A percentile compares a stretch with the other conserved stretches of the same genome.
phyloP scores from a whole-genome alignment of 2,113 vertebrate species.

The Ciconia stormi region DNA sequence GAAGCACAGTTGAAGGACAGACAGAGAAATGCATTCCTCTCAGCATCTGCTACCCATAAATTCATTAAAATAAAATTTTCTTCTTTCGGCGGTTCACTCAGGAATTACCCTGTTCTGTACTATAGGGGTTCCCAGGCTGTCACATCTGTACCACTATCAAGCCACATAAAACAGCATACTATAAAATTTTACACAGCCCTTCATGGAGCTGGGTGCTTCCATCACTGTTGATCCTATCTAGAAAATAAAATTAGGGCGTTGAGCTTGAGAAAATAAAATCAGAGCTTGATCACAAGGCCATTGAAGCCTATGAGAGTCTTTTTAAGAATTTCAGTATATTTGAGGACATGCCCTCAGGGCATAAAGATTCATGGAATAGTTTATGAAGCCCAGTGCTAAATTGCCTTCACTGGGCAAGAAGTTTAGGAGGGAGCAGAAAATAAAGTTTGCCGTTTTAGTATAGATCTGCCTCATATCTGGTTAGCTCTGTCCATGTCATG shows the following conservation, averaged over 20 bases:
- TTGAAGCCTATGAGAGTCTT: not conserved
- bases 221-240: not conserved
- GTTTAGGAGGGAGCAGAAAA: not conserved
- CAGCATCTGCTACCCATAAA: not conserved
- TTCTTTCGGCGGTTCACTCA: not conserved
- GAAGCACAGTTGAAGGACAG: not conserved
- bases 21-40: not conserved
- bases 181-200: not conserved
- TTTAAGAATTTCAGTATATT: not conserved
- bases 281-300: not conserved
- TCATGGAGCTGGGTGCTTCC: not conserved
- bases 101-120: not conserved
- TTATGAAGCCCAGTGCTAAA: not conserved
- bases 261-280: not conserved
- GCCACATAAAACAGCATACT: rapidly evolving
- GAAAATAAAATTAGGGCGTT: not conserved
- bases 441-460: not conserved
- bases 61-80: not conserved
- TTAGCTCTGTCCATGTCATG: not conserved
- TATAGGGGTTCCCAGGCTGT: not conserved
- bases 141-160: not conserved
- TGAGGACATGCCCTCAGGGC: rapidly evolving
- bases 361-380: not conserved
- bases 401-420: not conserved
- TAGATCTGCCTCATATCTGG: not conserved